These are phyloP conservation scores for Sebastes itinus DNA, from an alignment of 2,797 vertebrate species.

Conservation along the genomic window DNA sequence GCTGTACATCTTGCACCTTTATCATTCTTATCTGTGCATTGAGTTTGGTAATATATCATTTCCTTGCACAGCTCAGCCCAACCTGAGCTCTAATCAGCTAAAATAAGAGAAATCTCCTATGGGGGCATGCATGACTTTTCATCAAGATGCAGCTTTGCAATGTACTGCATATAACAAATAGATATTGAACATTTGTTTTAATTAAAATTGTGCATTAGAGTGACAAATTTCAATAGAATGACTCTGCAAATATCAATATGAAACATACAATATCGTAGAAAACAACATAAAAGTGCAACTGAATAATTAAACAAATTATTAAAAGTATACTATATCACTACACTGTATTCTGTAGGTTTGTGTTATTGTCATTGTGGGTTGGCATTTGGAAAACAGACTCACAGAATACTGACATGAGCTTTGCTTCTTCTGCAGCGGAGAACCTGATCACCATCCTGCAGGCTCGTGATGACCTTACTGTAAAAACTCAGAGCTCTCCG, in stretches of 20 bases:
- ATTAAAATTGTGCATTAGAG: background rate
- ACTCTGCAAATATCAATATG: background rate
- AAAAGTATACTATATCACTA: background rate
- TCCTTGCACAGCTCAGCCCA: background rate
- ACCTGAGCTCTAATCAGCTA: no score
- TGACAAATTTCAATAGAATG: background rate
- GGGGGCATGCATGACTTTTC: background rate
- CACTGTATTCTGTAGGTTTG: background rate
- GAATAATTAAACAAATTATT: background rate
- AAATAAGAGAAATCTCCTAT: no score
- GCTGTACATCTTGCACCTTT: background rate
- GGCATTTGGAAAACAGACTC: background rate
- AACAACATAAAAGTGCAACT: background rate
- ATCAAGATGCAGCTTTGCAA: background rate
- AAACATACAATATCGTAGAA: background rate
- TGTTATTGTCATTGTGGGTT: background rate
- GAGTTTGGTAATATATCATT: background rate
- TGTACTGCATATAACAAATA: background rate
- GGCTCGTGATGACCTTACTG: conserved; percentile 64
- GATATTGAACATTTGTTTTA: background rate
- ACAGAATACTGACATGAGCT: background rate
- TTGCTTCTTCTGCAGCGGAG: conserved; percentile 80
- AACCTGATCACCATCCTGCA: conserved; percentile 83
- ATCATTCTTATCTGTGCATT: background rate
- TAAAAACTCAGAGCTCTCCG: conserved; percentile 51